Percentiles rank a stretch among this genome's conserved stretches.
Conservation (phyloP, 2,113 vertebrate genomes). For the Danionella cerebrum region DNA sequence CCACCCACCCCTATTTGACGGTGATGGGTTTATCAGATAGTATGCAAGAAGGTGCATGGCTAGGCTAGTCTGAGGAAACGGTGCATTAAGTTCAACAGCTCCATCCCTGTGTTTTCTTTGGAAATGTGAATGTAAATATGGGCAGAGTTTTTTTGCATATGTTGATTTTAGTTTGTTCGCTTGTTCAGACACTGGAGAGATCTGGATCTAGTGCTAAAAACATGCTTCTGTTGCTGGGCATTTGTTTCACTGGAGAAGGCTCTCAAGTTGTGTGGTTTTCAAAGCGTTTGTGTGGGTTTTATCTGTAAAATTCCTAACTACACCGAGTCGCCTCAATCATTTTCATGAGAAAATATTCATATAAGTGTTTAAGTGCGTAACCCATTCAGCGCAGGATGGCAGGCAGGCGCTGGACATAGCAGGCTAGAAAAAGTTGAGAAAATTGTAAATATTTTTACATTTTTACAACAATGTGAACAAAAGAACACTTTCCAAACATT, state of each 20-base stretch:
- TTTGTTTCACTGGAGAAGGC: background rate
- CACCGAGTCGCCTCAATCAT: too few species aligned
- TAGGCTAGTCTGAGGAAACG: background rate
- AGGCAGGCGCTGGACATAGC: too few species aligned
- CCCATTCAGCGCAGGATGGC: too few species aligned
- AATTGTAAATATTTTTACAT: too few species aligned
- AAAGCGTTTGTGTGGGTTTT: background rate
- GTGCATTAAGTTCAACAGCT: background rate
- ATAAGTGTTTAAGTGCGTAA: too few species aligned
- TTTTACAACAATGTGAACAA: too few species aligned
- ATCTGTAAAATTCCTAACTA: too few species aligned
- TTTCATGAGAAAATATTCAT: too few species aligned
- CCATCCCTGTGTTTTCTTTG: background rate
- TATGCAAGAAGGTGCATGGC: background rate
- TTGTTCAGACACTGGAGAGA: background rate
- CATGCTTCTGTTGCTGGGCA: background rate
- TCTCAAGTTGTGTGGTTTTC: background rate
- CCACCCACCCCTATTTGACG: background rate
- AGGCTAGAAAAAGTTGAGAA: too few species aligned
- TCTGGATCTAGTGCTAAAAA: background rate
- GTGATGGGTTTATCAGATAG: background rate
- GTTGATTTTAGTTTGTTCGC: background rate
- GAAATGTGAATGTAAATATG: slow-evolving; percentile 16
- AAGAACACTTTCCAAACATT: too few species aligned
- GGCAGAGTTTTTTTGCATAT: background rate